Conservation (phyloP, 2,888 invertebrate genomes). For the Macrosiphum euphorbiae region DNA sequence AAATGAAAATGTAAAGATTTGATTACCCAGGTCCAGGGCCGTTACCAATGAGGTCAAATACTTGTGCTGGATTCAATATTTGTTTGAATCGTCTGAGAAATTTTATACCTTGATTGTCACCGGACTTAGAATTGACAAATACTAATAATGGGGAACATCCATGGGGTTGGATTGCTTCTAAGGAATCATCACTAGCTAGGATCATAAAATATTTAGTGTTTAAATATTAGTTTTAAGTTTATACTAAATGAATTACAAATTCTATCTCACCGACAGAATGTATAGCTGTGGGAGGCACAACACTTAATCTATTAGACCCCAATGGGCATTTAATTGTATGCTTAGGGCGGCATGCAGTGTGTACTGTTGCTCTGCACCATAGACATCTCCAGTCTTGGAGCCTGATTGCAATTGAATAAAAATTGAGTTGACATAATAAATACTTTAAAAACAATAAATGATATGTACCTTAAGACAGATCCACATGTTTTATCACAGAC, state of each 20-base stretch:
- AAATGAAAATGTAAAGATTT: not conserved
- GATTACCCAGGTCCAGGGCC: constrained; percentile 84
- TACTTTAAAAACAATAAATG: constrained; percentile 13
- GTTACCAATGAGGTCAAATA: constrained; percentile 93
- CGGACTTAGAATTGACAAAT: constrained; percentile 97
- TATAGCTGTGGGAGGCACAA: constrained; percentile 93
- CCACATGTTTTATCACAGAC: constrained; percentile 97
- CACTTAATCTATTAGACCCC: constrained; percentile 89
- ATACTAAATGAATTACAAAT: constrained; percentile 15
- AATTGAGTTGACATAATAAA: constrained; percentile 20
- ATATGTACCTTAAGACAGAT: constrained; percentile 85
- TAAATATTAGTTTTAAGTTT: constrained; percentile 26
- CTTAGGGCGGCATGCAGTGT: constrained; percentile 89
- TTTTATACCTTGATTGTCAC: constrained; percentile 97
- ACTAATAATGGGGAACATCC: constrained; percentile 88
- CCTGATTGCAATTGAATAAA: constrained; percentile 71
- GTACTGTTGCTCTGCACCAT: constrained; percentile 94
- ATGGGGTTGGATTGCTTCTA: constrained; percentile 83
- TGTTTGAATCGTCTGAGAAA: constrained; percentile 95
- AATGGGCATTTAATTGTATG: constrained; percentile 86
- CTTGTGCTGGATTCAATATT: constrained; percentile 95
- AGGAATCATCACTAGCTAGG: constrained; percentile 85
- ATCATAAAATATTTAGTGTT: constrained; percentile 21
- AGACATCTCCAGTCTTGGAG: constrained; percentile 97
- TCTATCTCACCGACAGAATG: constrained; percentile 80